Conservation (phyloP, 2,797 vertebrate species). For the Prunella strophiata region DNA sequence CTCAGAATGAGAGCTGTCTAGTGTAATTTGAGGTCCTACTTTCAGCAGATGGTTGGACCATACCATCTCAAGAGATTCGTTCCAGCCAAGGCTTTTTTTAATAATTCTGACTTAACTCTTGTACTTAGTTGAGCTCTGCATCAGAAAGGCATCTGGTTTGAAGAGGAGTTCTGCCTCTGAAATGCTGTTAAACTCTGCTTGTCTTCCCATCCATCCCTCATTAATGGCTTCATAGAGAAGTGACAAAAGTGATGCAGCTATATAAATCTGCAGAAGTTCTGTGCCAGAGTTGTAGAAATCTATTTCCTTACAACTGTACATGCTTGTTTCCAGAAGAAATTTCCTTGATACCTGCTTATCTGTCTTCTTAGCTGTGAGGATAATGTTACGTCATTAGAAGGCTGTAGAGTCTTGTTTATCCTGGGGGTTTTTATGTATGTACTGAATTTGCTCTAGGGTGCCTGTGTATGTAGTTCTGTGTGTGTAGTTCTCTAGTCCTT, state of each 20-base stretch:
- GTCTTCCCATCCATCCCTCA: neutral
- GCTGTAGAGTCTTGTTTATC: neutral
- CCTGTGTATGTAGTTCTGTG: no score
- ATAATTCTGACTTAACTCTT: neutral
- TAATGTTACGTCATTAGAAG: neutral
- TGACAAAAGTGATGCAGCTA: neutral
- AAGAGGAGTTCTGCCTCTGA: neutral
- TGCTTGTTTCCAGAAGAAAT: neutral
- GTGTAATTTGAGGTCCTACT: neutral
- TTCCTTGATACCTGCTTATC: neutral
- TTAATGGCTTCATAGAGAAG: neutral
- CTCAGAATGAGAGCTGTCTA: neutral
- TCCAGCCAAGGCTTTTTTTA: neutral
- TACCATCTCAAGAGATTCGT: neutral
- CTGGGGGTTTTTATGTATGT: neutral
- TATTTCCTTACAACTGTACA: neutral
- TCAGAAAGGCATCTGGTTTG: neutral
- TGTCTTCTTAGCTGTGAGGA: neutral
- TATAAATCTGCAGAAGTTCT: neutral
- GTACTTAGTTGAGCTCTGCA: neutral
- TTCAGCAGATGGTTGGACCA: neutral
- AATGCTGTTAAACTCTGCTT: neutral
- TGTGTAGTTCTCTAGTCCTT: neutral
- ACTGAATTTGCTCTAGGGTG: neutral
- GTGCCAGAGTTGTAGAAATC: neutral